Evolutionary conservation across 2,113 vertebrate species (phyloP).

Genomic region (Arizona elegans): DNA sequence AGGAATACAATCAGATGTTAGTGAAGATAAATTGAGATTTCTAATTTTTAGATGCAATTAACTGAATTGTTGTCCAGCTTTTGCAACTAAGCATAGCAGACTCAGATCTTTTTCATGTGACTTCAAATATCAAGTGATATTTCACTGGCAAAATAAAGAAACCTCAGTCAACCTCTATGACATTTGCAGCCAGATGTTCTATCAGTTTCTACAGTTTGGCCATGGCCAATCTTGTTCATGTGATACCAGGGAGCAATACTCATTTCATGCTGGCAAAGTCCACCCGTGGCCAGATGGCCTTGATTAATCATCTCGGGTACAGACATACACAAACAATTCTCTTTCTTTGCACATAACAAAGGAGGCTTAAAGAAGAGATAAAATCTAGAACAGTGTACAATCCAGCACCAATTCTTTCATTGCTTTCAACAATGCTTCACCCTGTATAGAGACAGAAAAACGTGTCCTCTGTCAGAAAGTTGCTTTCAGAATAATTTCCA

Average conservation of each 20-base stretch:
- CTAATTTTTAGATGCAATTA: not conserved
- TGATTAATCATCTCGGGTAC: slow-evolving; percentile 1
- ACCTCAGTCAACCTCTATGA: not conserved
- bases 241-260: not conserved
- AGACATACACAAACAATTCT: slow-evolving; percentile 8
- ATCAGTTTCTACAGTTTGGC: not conserved
- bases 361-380: not conserved
- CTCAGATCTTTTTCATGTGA: not conserved
- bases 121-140: not conserved
- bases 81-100: not conserved
- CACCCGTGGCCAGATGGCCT: not conserved
- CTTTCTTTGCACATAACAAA: slow-evolving; percentile 1
- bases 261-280: not conserved
- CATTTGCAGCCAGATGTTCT: not conserved
- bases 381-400: not conserved
- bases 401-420: not conserved
- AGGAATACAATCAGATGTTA: not conserved
- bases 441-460: not conserved
- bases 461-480: fast-evolving
- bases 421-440: slow-evolving; percentile 18
- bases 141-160: no score
- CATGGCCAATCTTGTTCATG: not conserved
- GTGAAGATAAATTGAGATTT: not conserved
- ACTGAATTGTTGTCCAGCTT: not conserved
- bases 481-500: not conserved